Evolutionary conservation across 1,140 invertebrate genomes (phyloP), one percentile per base, ranked within the genome.

Genomic region (Ips nitidus): DNA sequence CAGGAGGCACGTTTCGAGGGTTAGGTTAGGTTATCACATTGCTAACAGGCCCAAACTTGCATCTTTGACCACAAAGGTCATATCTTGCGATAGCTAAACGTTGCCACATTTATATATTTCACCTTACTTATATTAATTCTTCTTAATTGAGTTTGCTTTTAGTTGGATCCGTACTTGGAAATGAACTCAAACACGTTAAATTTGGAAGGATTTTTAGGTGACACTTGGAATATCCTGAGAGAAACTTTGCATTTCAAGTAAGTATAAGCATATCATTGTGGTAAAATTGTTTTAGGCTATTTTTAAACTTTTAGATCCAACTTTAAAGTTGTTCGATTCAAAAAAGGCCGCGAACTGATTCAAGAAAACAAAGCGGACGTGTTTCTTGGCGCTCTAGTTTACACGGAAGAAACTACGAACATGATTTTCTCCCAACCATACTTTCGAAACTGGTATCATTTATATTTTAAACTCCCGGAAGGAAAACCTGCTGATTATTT

Each of bases 401-500:
- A 66, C 2, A 75, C 74, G 36, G 40, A 40, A 7, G 65, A 70
- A 40, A 66, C 74, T 6, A 41, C 47, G 1, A 72, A 73, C 6
- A 69, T 76, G 1, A 50, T 63, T 38, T 78, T 76, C 71, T 77
- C 76, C 2, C 76, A 79, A 56, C 78, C 77, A 37, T 79, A 77
- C 70, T 73, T 79, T 56, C 73, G 72, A 37, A 77, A 76, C 67
- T 79, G 78, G 78, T 78, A 77, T 58, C 68, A 77, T 52, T 65
- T 78, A 36, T 78, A 74, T 58, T 67, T 75, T 37, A 76, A 74
- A 69, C 57, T 52, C 41, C 77, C 77, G 1, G 55, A 74, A 59
- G 55, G 59, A 0, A 71, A 66, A 59, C 71, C 72, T 7, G 69
- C 74, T 2, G 70, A 73, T 5, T 65, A 47, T 36, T 70, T 71